A percentile compares a stretch with the other conserved stretches of the same genome.
Conservation (phyloP, 2,113 vertebrate genomes). For the Columba livia region DNA sequence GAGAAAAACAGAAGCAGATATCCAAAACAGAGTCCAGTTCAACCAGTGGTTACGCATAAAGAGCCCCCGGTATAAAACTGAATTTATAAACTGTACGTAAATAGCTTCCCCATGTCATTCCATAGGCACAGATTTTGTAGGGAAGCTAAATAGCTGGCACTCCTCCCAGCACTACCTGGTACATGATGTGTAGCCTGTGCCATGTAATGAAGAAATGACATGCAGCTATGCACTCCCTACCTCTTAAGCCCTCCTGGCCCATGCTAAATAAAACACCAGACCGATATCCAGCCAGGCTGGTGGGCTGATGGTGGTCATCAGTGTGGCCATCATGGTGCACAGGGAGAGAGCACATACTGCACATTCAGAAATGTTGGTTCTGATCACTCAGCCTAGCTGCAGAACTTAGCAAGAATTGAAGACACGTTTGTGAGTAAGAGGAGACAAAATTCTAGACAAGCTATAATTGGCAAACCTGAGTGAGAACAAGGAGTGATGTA, state of each 20-base stretch:
- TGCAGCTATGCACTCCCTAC: neutral
- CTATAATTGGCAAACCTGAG: conserved; percentile 28
- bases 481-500: neutral
- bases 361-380: neutral
- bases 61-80: neutral
- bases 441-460: conserved; percentile 3
- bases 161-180: neutral
- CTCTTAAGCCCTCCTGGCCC: neutral
- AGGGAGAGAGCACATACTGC: neutral
- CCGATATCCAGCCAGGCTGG: neutral
- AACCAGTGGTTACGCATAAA: neutral
- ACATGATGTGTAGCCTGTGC: neutral
- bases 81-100: neutral
- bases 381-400: neutral
- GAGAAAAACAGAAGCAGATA: neutral
- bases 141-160: neutral
- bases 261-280: neutral
- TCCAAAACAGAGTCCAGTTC: neutral
- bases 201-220: neutral
- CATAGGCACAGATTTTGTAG: neutral
- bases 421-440: neutral
- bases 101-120: neutral
- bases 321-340: neutral
- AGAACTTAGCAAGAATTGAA: conserved; percentile 1
- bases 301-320: neutral